These are phyloP conservation scores for Ginglymostoma cirratum DNA, from an alignment of 2,113 vertebrate genomes.

Conservation along the genomic window DNA sequence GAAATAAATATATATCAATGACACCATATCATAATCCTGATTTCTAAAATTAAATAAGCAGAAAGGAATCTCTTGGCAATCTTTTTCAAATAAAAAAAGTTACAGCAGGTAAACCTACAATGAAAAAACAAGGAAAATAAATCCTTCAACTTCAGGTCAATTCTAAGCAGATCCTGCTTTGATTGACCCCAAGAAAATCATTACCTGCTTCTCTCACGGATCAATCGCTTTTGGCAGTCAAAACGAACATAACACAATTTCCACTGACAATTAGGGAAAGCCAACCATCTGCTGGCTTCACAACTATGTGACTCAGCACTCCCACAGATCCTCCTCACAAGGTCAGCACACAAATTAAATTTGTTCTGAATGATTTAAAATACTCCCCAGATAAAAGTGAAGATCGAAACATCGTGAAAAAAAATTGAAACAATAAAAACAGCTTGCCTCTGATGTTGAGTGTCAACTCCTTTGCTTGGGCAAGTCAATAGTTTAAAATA, in stretches of 20 bases:
- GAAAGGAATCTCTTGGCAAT: neutral
- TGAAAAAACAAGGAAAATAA: neutral
- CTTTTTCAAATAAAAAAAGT: neutral
- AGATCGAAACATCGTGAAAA: neutral
- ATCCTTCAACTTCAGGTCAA: neutral
- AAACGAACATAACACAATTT: neutral
- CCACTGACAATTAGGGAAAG: neutral
- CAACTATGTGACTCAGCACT: neutral
- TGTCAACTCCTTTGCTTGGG: neutral
- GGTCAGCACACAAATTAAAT: slow-evolving; percentile 19
- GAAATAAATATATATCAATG: neutral
- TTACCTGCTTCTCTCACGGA: neutral
- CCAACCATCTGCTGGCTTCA: neutral
- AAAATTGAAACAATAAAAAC: neutral
- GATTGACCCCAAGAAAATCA: neutral
- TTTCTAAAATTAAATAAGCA: neutral
- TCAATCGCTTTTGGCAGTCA: neutral
- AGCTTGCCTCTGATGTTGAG: neutral
- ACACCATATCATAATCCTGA: neutral
- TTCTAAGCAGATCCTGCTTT: neutral
- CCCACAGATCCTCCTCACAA: neutral
- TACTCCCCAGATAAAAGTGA: slow-evolving; percentile 12
- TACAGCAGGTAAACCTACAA: neutral
- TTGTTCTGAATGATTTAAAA: slow-evolving; percentile 22
- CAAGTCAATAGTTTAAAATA: neutral